Base-by-base conservation (phyloP, 2,888 invertebrate genomes). In the Nomada ferruginata region DNA sequence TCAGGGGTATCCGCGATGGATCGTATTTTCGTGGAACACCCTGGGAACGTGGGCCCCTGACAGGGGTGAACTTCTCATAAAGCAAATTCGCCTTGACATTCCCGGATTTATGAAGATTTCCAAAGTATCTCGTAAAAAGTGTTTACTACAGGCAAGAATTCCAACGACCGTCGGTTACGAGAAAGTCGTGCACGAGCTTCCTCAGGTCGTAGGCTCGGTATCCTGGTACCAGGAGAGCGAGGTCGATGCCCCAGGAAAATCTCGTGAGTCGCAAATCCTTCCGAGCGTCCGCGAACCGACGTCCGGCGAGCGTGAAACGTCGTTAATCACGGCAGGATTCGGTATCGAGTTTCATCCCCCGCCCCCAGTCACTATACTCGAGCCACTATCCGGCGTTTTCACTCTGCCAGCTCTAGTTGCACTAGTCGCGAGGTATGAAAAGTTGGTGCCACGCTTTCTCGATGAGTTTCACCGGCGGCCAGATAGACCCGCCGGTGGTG, bases 321-420 rank as follows among this genome's bases (percentile, higher is more conserved):
- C 92, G 92, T 93, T 93, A 92, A 93, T 93, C 92, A 92, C 91
- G 87, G 77, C 82, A 83, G 91, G 91, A 92, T 92, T 92, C 90
- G 90, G 91, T 93, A 93, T 93, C 91, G 92, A 92, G 92, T 93
- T 93, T 92, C 93, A 92, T 90, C 90, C 91, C 90, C 87, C 89
- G 82, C 78, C 82, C 79, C 69, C 20, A 63, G 76, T 75, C 72
- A 57, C 69, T 73, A 73, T 61, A 65, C 69, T 44, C 68, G 55
- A 77, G 60, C 78, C 76, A 69, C 73, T 57, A 88, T 65, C 68
- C 83, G 66, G 65, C 79, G 82, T 79, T 82, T 79, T 78, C 83
- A 81, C 73, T 61, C 74, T 64, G 64, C 75, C 53, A 64, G 42
- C 76, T 60, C 69, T 13, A 57, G 63, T 23, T 66, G 69, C 59